Evolutionary conservation across 2,888 invertebrate species (phyloP), one percentile per base, ranked within the genome.

Genomic region (Tromatobia lineatoria): DNA sequence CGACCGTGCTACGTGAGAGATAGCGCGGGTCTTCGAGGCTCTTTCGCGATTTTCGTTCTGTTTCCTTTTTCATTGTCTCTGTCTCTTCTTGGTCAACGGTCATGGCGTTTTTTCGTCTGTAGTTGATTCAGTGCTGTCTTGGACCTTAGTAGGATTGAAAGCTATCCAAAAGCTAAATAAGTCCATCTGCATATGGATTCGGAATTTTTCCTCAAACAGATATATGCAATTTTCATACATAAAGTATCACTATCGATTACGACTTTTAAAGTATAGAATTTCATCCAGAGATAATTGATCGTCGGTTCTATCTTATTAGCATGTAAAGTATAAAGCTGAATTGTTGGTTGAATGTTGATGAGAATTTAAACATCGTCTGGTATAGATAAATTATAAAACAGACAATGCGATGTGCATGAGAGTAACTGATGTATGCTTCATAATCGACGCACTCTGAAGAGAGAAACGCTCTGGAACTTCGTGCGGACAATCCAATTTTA

Each of bases 1-100:
- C 87, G 81, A 80, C 83, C 80, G 78, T 57, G 70, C 57, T 79
- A 80, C 82, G 50, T 69, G 80, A 66, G 75, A 84, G 80, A 82
- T 80, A 79, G 75, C 66, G 52, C 50, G 25, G 54, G n/a, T 74
- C 61, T 52, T 66, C 71, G 64, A 76, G 66, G 25, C 15, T 80
- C 75, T 61, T 47, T 71, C 54, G 61, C 47, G 15, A 42, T 25
- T 50, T 45, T 54, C 34, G 69, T 75, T 59, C 11, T 69, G 77
- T 73, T 67, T 38, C 29, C 47, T 47, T 77, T 86, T 74, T 80
- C 69, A 82, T 78, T 77, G 75, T 69, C 83, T 69, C 74, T 82
- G 57, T 71, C 47, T 64, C 77, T 38, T 38, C 10, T 38, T 38
- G 8, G 38, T 38, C 38, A 10, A 10, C n/a, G 61, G 80, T 76